Percentiles rank a stretch among this genome's conserved stretches.
These are phyloP conservation scores for Tribolium freemani DNA, from an alignment of 2,888 invertebrate genomes.

Conservation along the genomic window DNA sequence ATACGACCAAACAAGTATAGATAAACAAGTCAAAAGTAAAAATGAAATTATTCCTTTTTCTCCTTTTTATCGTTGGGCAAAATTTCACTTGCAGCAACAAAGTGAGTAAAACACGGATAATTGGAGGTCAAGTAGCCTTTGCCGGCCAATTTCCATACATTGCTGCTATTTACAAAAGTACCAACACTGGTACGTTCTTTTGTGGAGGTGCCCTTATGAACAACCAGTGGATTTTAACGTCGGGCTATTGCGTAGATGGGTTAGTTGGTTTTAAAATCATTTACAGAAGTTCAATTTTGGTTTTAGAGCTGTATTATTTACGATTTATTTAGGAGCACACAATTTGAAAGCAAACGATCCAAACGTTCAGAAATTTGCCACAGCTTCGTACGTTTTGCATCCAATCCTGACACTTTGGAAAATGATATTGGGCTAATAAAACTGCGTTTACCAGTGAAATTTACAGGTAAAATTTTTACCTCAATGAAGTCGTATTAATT, in stretches of 20 bases:
- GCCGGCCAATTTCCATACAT: conserved; percentile 6
- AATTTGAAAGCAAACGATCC: not conserved
- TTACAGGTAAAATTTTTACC: not conserved
- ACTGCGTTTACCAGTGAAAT: not conserved
- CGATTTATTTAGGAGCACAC: not conserved
- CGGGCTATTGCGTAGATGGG: not conserved
- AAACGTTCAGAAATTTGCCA: not conserved
- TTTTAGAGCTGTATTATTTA: conserved; percentile 2
- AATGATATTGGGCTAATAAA: conserved; percentile 10
- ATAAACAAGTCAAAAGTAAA: too few species aligned
- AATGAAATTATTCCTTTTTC: too few species aligned
- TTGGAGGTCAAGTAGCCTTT: conserved; percentile 6
- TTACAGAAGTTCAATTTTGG: not conserved
- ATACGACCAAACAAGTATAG: too few species aligned
- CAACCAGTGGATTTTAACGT: conserved; percentile 7
- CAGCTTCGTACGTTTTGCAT: not conserved
- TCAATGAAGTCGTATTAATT: too few species aligned
- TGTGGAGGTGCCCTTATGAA: conserved; percentile 12
- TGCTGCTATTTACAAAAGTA: conserved; percentile 5
- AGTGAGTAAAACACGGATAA: not conserved
- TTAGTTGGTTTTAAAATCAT: not conserved
- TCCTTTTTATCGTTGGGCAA: too few species aligned
- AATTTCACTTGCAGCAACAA: too few species aligned
- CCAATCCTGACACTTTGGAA: not conserved
- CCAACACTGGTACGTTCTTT: conserved; percentile 7